Evolutionary conservation across 2,797 vertebrate species (phyloP), one percentile per base, ranked within the genome.

Genomic region (Geotrypetes seraphini): DNA sequence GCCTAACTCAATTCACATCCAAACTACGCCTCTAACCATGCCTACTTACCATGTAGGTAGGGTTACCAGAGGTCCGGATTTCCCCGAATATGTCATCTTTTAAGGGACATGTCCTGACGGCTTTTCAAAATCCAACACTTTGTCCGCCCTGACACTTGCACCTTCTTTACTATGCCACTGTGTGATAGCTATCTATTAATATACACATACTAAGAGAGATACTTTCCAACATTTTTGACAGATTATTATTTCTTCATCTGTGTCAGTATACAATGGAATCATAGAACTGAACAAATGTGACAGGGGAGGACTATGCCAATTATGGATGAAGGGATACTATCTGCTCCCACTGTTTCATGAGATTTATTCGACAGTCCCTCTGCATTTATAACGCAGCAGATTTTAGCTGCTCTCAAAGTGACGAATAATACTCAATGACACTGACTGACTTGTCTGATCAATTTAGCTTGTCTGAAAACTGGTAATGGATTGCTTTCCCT

Each of bases 371-470:
- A 83, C 53, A 46, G 69, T 73, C 62, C 57, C 61, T 69, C 85
- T 75, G 73, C 71, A 50, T 87, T 88, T 86, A 79, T 59, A 81
- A 67, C 46, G 39, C 34, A 48, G 74, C 70, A 72, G 69, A 75
- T 72, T 80, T 61, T 53, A 66, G 74, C 69, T 74, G 74, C 66
- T 83, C 83, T 66, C 66, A 70, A 78, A 83, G 78, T 84, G 86
- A 86, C 75, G 76, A 79, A 84, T 66, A 61, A 67, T 53, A 63
- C 62, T 76, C 70, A 51, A 41, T 79, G 89, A 88, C 88, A 87
- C 72, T 88, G 89, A 91, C 79, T 71, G 88, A 88, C 87, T 87
- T 79, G 64, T 69, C 81, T 80, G 87, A 93, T 94, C 89, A 89
- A 89, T 88, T 81, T 78, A 79, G 67, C 83, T 78, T 66, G 66